Evolutionary conservation across 37 sponge, comb jelly and placozoan genomes (phyloP).

Genomic region (Lycopodina hypogea): DNA sequence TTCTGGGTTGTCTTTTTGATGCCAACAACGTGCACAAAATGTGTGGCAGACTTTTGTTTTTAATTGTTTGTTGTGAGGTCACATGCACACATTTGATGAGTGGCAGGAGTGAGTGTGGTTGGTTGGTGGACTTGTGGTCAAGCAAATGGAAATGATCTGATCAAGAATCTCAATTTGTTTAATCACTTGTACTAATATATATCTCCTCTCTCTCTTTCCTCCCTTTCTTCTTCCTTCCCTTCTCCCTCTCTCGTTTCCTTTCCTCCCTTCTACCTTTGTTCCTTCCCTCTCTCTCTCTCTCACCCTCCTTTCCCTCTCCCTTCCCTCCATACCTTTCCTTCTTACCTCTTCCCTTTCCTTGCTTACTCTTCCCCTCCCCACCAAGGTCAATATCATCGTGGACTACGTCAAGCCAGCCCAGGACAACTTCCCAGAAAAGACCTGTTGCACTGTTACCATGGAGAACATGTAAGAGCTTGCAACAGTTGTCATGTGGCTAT

Average conservation of each 20-base stretch:
- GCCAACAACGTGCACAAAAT: too few species aligned
- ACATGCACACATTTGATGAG: too few species aligned
- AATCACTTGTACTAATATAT: too few species aligned
- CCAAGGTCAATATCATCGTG: constrained; percentile 81
- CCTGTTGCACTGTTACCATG: constrained; percentile 81
- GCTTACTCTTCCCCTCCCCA: not conserved
- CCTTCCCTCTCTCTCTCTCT: constrained; percentile 9
- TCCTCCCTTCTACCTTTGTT: too few species aligned
- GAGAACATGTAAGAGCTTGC: constrained; percentile 66
- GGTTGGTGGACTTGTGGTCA: not conserved
- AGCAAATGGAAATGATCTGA: not conserved
- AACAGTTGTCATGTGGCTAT: not conserved
- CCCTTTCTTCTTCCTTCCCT: too few species aligned
- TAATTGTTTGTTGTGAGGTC: too few species aligned
- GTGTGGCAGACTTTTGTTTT: too few species aligned
- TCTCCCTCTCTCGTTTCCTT: too few species aligned
- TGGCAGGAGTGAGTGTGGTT: not conserved
- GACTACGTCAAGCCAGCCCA: constrained; percentile 96
- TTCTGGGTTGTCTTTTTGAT: too few species aligned
- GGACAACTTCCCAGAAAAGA: constrained; percentile 85
- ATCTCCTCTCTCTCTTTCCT: too few species aligned
- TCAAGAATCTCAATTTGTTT: too few species aligned
- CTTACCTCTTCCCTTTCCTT: not conserved
- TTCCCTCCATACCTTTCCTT: not conserved
- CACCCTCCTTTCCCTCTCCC: not conserved